These are phyloP conservation scores for Picathartes gymnocephalus DNA, from an alignment of 2,113 vertebrate genomes.

Conservation along the genomic window DNA sequence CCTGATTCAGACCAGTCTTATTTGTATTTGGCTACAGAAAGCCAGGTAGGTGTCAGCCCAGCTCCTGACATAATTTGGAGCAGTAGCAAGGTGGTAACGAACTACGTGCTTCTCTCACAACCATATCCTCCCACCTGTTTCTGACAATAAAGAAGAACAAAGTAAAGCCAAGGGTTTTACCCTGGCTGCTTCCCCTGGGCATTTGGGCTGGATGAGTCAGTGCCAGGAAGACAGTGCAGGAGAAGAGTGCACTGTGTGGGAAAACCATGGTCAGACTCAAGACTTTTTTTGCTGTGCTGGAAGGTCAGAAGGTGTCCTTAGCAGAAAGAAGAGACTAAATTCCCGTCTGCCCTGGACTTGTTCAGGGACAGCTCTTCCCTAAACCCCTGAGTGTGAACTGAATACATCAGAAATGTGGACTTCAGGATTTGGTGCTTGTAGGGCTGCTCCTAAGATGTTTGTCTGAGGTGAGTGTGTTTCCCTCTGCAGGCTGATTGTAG, in stretches of 20 bases:
- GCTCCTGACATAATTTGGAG: neutral
- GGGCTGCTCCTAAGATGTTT: neutral
- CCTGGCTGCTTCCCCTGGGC: neutral
- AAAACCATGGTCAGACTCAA: neutral
- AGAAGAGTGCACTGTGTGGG: neutral
- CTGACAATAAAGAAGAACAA: neutral
- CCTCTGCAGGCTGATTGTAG: neutral
- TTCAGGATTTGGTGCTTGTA: neutral
- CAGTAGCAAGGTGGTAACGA: neutral
- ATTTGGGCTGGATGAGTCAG: neutral
- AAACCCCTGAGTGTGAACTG: neutral
- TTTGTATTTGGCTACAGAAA: neutral
- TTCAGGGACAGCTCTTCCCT: neutral
- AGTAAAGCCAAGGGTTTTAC: neutral
- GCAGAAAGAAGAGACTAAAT: neutral
- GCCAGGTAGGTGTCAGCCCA: neutral
- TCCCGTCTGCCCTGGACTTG: neutral
- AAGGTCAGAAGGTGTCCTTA: neutral
- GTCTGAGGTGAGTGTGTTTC: neutral
- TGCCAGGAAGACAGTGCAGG: neutral
- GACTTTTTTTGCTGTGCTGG: neutral
- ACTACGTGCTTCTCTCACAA: neutral
- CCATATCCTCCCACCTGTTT: neutral
- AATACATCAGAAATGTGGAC: neutral
- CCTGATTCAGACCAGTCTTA: neutral